A percentile compares a stretch with the other conserved stretches of the same genome.
Conservation (phyloP, 2,797 vertebrate species). For the Gobionotothen gibberifrons region DNA sequence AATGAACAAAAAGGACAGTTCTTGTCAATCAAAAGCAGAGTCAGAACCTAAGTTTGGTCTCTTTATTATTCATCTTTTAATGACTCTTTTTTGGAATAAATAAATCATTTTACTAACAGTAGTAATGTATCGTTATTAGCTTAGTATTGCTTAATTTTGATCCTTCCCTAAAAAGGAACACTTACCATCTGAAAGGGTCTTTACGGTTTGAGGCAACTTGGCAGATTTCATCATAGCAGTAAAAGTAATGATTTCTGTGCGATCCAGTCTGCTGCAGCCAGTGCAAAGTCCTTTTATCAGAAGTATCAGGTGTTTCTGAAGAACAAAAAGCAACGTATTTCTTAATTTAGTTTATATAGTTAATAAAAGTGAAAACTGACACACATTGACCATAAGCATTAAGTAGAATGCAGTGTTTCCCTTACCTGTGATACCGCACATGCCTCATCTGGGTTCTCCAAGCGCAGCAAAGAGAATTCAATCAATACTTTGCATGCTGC, state of each 20-base stretch:
- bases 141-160: not conserved
- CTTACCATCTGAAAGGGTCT: conserved; percentile 97
- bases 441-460: conserved; percentile 98
- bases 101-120: not conserved
- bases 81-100: not conserved
- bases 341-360: not conserved
- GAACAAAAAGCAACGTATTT: not conserved
- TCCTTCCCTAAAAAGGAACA: not conserved
- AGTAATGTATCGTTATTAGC: not conserved
- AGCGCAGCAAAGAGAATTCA: conserved; percentile 94
- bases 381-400: not conserved
- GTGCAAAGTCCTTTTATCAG: conserved; percentile 98
- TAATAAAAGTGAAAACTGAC: conserved; percentile 1
- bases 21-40: not conserved
- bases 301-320: conserved; percentile 97
- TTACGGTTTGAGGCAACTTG: conserved; percentile 97
- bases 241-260: conserved; percentile 98
- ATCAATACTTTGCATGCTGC: conserved; percentile 98
- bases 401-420: not conserved
- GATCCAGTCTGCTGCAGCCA: conserved; percentile 96
- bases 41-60: not conserved
- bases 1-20: conserved; percentile 17
- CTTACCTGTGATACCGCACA: conserved; percentile 99
- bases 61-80: not conserved
- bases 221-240: conserved; percentile 99